Base-by-base conservation (phyloP, 2,113 vertebrate genomes). In the Abramis brama region DNA sequence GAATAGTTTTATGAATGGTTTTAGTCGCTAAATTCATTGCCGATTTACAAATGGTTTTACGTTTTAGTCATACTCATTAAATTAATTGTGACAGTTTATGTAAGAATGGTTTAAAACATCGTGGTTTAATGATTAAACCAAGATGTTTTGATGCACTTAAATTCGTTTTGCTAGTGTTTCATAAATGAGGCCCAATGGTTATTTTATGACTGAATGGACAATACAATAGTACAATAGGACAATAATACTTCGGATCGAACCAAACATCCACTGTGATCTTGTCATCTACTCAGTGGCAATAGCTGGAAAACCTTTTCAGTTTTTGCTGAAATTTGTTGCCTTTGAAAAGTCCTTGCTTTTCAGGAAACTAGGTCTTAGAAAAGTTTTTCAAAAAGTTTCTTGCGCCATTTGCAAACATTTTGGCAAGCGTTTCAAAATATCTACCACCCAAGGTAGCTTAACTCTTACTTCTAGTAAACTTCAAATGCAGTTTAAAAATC, bases 341-440 rank as follows among this genome's bases (percentile, higher is more conserved):
- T 60, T 59, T 45, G 15, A 79, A 23, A 8, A 85, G 57, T 82
- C 70, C 10, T 77, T 23, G 27, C 62, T 85, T 82, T 82, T 45
- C 6, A 77, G 64, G 13, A 87, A 89, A 87, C 62, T 89, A 66
- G 85, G 88, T 89, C 88, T 85, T 27, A 30, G 23, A 73, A 79
- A 68, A 86, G 66, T 55, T 27, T 77, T 57, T 50, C 33, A 30
- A 66, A 55, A 75, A 60, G 66, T 83, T 60, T 52, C 39, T 27
- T 45, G 55, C 15, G 25, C 64, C 50, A 81, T 79, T 45, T 83
- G 9, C 45, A 77, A 39, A 78, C 33, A 74, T 70, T 78, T 74
- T 79, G 66, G 45, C 50, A 55, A 77, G 17, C 10, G 50, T 77
- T 55, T 77, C 43, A 15, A 39, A 43, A 78, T 81, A 25, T 59